Evolutionary conservation across 1,140 invertebrate species (phyloP), one percentile per base, ranked within the genome.

Genomic region (Lordiphosa collinella): DNA sequence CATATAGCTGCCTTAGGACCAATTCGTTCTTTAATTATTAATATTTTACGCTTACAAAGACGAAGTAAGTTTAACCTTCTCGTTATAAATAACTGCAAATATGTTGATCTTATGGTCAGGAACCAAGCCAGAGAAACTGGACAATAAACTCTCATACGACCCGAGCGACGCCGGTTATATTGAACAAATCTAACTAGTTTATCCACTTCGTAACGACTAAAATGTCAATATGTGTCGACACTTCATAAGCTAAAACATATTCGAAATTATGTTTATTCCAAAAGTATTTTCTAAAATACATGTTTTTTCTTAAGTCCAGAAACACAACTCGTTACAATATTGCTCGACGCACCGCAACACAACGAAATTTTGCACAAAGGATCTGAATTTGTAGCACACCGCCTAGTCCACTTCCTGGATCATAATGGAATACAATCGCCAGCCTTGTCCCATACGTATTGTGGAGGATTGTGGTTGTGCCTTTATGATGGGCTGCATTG

Each of bases 381-480:
- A 18, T 11, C 8, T 11, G 22, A 11, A 25, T 25, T 29, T 8
- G 4, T 44, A 25, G 31, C 6, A 44, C 11, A 34, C 34, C 11
- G 29, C 34, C 31, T 13, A 13, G 10, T 5, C 6, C 7, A 34
- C 10, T n/a, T 22, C 3, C 2, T 6, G 7, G 9, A n/a, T 25
- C 25, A 67, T 55, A 31, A 74, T 84, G 57, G 78, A 84, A 35
- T 84, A 84, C 37, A 78, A 57, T 41, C 78, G 78, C 14, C 72
- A 84, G 29, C 78, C 78, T 34, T 84, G 78, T 55, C 78, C 78
- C 5, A 70, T 84, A 25, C 55, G 78, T 25, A 72, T 84, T 37
- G 72, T 84, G 4, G 78, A 84, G 60, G 78, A 84, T 46, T 78
- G 72, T 22, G 78, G 78, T 9, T 84, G 78, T 40, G 79, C 79